Evolutionary conservation across 2,888 invertebrate genomes (phyloP).

Genomic region (Neoascia interrupta): DNA sequence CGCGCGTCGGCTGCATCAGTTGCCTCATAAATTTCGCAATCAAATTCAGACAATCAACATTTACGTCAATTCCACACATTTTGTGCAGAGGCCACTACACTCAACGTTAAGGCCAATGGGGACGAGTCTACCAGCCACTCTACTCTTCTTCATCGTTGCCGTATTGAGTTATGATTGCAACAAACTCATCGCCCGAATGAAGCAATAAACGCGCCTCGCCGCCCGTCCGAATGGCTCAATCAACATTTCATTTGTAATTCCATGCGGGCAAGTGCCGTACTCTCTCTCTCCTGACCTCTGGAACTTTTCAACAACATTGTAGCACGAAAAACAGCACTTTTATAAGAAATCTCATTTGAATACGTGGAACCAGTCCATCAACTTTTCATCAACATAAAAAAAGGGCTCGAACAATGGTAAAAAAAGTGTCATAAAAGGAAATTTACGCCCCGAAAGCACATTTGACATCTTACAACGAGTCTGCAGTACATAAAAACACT

Average conservation of each 20-base stretch:
- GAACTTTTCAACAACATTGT: constrained; percentile 32
- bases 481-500: not conserved
- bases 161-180: constrained; percentile 40
- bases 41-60: constrained; percentile 23
- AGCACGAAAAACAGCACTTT: constrained; percentile 3
- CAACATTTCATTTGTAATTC: constrained; percentile 28
- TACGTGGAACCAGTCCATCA: constrained; percentile 41
- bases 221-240: constrained; percentile 24
- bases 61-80: too few species aligned
- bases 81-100: too few species aligned
- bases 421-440: constrained; percentile 16
- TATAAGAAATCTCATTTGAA: constrained; percentile 51
- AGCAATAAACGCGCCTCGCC: constrained; percentile 29
- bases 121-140: too few species aligned
- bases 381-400: constrained; percentile 60
- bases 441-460: constrained; percentile 11
- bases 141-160: not conserved
- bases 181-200: constrained; percentile 19
- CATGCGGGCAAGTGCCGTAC: constrained; percentile 11
- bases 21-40: constrained; percentile 7
- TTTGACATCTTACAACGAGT: constrained; percentile 8
- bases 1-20: not conserved
- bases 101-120: not conserved
- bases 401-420: constrained; percentile 35
- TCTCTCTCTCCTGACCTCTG: not conserved